These are phyloP conservation scores for Drosophila equinoxialis DNA, from an alignment of 1,140 invertebrate species.

Conservation along the genomic window DNA sequence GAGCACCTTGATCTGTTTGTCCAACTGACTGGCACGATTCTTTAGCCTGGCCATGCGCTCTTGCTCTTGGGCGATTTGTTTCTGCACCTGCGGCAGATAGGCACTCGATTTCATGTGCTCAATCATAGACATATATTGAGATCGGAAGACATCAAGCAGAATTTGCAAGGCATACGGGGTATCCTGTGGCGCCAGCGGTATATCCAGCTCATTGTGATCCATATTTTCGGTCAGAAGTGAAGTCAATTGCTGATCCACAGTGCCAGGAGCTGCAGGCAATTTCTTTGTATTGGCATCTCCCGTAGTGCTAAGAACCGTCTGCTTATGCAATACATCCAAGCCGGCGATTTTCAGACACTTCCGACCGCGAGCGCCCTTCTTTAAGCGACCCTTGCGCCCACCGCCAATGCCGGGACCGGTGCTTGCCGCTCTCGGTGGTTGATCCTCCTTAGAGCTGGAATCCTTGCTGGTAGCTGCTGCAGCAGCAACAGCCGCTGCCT, in stretches of 20 bases:
- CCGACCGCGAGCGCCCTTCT: slow-evolving; percentile 67
- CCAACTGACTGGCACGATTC: slow-evolving; percentile 91
- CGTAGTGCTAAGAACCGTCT: slow-evolving; percentile 93
- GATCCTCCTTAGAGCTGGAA: slow-evolving; percentile 68
- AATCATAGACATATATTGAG: slow-evolving; percentile 92
- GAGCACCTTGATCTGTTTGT: slow-evolving; percentile 95
- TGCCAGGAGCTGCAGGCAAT: slow-evolving; percentile 92
- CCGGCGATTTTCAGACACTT: slow-evolving; percentile 87
- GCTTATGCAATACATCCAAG: slow-evolving; percentile 94
- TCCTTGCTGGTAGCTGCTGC: slow-evolving; percentile 62
- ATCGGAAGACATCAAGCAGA: slow-evolving; percentile 91
- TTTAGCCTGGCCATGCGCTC: slow-evolving; percentile 92
- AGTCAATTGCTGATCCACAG: slow-evolving; percentile 94
- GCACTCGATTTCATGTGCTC: slow-evolving; percentile 91
- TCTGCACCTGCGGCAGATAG: slow-evolving; percentile 89
- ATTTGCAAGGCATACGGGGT: slow-evolving; percentile 94
- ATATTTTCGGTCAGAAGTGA: slow-evolving; percentile 87
- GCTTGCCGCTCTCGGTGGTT: slow-evolving; percentile 38
- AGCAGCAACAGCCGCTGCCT: slow-evolving; percentile 63
- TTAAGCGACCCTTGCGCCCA: slow-evolving; percentile 72
- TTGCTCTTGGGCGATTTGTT: slow-evolving; percentile 92
- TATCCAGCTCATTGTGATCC: slow-evolving; percentile 91
- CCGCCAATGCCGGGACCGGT: slow-evolving; percentile 62
- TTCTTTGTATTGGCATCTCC: slow-evolving; percentile 86
- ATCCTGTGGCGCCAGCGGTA: slow-evolving; percentile 89